Conservation (phyloP, 2,797 vertebrate genomes). For the Coregonus suidteri region DNA sequence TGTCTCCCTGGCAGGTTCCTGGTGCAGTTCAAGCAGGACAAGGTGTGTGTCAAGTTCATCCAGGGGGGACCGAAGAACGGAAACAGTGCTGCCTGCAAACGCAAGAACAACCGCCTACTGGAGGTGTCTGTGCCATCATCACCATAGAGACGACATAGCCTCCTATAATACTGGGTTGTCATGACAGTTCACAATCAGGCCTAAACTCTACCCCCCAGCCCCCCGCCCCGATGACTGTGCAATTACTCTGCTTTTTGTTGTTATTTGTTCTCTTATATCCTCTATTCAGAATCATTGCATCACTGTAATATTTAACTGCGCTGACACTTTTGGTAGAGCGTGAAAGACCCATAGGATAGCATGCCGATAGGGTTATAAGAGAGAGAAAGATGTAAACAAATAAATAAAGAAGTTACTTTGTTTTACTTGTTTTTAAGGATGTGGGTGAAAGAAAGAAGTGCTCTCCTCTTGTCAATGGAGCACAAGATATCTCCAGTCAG, state of each 20-base stretch:
- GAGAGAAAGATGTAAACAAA: conserved; percentile 7
- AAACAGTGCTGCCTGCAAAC: conserved; percentile 89
- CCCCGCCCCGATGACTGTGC: conserved; percentile 70
- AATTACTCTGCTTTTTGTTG: conserved; percentile 72
- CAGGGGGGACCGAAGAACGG: conserved; percentile 88
- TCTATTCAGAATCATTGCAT: conserved; percentile 65
- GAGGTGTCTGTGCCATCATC: conserved; percentile 90
- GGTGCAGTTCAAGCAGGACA: conserved; percentile 97
- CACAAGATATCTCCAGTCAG: conserved; percentile 20
- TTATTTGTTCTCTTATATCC: conserved; percentile 50
- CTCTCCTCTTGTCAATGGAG: conserved; percentile 10
- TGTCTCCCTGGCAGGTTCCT: conserved; percentile 81
- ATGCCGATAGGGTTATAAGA: conserved; percentile 47
- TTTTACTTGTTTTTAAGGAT: conserved; percentile 52
- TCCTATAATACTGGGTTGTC: conserved; percentile 25
- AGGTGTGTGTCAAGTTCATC: conserved; percentile 97
- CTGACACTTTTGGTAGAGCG: conserved; percentile 47
- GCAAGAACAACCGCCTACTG: conserved; percentile 97
- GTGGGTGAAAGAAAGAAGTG: conserved; percentile 23
- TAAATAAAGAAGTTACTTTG: background rate
- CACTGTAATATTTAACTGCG: conserved; percentile 49
- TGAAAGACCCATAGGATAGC: conserved; percentile 46
- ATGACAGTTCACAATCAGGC: conserved; percentile 57
- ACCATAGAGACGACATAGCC: conserved; percentile 36
- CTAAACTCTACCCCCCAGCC: conserved; percentile 26